Base-by-base conservation (phyloP, 1,140 invertebrate species). In the Nasonia longicornis region DNA sequence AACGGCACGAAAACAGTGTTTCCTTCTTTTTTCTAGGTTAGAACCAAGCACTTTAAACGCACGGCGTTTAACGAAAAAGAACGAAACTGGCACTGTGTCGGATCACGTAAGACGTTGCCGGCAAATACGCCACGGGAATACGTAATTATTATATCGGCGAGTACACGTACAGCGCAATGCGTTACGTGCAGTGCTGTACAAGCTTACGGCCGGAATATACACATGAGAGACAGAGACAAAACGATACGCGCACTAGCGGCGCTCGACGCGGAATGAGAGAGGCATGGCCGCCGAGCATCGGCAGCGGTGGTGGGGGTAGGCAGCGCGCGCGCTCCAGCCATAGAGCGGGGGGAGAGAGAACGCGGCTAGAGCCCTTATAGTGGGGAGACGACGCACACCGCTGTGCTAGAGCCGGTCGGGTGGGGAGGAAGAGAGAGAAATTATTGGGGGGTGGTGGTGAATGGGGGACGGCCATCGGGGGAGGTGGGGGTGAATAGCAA, bases 231-330 rank as follows among this genome's bases (percentile, higher is more conserved):
- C 14, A 58, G 20, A n/a, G 20, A n/a, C 14, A 58, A 52, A 58
- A 29, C 69, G 77, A 67, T 76, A 81, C 77, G 80, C 77, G 83
- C 83, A 73, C 70, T 29, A 79, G 22, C 29, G 69, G 80, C 80
- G 83, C 78, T 79, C 67, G 74, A 79, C 77, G 78, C 82, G 73
- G 69, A 83, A 77, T 83, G 82, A 83, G 20, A 45, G 45, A 77
- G 58, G 69, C 76, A 81, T 83, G 79, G 79, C 79, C 20, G 79
- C 63, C 82, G 66, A 11, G n/a, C 63, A 14, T 77, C 75, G 82
- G 3, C 35, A 31, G 7, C 45, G 29, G 74, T 75, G 66, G 81
- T 79, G 77, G 81, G 77, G 81, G 66, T 20, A 77, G 71, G 58
- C 58, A 26, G 48, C 45, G 63, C 66, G 73, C 66, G 70, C 58